Evolutionary conservation across 2,113 vertebrate species (phyloP).

Genomic region (Takifugu bimaculatus): DNA sequence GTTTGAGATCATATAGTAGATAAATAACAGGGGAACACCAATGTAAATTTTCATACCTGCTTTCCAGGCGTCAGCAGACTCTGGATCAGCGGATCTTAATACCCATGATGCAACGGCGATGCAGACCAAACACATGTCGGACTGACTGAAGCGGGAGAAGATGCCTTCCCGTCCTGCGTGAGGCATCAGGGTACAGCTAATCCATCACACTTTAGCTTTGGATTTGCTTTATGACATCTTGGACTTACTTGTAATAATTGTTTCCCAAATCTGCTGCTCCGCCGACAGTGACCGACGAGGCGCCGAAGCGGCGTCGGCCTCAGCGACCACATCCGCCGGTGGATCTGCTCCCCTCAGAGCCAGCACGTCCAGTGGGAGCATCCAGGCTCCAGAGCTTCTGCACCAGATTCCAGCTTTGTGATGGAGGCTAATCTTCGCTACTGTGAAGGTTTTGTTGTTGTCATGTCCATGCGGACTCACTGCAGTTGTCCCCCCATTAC

Average conservation of each 20-base stretch:
- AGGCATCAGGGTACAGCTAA: neutral
- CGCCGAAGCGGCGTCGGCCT: neutral
- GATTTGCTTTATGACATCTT: neutral
- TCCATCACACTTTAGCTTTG: neutral
- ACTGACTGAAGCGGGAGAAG: slow-evolving; percentile 66
- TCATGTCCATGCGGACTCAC: slow-evolving; percentile 53
- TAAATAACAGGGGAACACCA: neutral
- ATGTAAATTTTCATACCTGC: slow-evolving; percentile 74
- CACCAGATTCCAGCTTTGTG: slow-evolving; percentile 58
- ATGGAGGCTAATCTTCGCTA: slow-evolving; percentile 50
- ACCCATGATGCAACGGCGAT: slow-evolving; percentile 97
- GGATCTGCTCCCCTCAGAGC: slow-evolving; percentile 10
- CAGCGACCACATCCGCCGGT: slow-evolving; percentile 1
- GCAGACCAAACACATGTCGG: slow-evolving; percentile 92
- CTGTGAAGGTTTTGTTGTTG: slow-evolving; percentile 50
- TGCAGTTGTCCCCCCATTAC: neutral
- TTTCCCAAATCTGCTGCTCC: slow-evolving; percentile 39
- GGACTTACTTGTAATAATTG: slow-evolving; percentile 60
- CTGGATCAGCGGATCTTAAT: slow-evolving; percentile 83
- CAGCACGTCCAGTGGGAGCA: slow-evolving; percentile 24
- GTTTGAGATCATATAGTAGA: neutral
- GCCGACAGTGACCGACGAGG: slow-evolving; percentile 25
- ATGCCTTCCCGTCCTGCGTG: slow-evolving; percentile 57
- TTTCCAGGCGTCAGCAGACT: slow-evolving; percentile 89
- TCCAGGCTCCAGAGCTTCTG: slow-evolving; percentile 39